phyloP scores from a whole-genome alignment of 2,888 invertebrate species.

The Thalpophila matura region DNA sequence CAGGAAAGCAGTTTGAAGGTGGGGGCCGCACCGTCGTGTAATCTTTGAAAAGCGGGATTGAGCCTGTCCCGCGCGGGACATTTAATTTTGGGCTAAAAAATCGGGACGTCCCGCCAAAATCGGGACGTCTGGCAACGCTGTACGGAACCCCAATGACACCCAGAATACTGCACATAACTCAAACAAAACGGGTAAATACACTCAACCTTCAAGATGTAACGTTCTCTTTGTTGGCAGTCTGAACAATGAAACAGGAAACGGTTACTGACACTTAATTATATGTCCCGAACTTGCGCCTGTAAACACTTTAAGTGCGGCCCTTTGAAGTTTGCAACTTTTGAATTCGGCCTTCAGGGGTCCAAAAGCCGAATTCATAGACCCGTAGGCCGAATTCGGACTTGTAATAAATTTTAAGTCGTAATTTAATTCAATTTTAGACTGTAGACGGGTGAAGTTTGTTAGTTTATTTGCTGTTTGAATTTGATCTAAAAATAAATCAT shows the following conservation, averaged over 20 bases:
- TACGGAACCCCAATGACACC: too few species aligned
- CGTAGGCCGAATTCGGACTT: conserved; percentile 15
- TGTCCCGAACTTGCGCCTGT: conserved; percentile 26
- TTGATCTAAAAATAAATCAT: background rate
- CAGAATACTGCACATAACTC: conserved; percentile 12
- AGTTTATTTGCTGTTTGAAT: conserved; percentile 9
- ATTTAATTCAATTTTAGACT: conserved; percentile 43
- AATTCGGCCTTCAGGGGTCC: conserved; percentile 15
- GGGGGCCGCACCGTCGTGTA: too few species aligned
- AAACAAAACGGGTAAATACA: conserved; percentile 13
- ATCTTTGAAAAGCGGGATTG: too few species aligned
- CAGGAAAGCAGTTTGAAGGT: too few species aligned
- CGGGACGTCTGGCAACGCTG: too few species aligned
- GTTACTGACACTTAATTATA: conserved; percentile 49
- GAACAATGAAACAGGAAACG: conserved; percentile 32
- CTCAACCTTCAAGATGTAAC: conserved; percentile 24
- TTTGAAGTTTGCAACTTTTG: conserved; percentile 38
- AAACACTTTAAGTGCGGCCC: conserved; percentile 34
- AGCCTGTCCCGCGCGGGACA: too few species aligned
- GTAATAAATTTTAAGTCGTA: conserved; percentile 37
- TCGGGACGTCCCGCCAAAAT: too few species aligned
- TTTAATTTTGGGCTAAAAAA: too few species aligned
- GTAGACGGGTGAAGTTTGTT: conserved; percentile 7
- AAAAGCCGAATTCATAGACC: conserved; percentile 19
- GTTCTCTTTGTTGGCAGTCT: conserved; percentile 14